Percentiles rank a stretch among this genome's conserved stretches.
phyloP scores from a whole-genome alignment of 2,797 vertebrate genomes.

The Yasuhikotakia modesta region DNA sequence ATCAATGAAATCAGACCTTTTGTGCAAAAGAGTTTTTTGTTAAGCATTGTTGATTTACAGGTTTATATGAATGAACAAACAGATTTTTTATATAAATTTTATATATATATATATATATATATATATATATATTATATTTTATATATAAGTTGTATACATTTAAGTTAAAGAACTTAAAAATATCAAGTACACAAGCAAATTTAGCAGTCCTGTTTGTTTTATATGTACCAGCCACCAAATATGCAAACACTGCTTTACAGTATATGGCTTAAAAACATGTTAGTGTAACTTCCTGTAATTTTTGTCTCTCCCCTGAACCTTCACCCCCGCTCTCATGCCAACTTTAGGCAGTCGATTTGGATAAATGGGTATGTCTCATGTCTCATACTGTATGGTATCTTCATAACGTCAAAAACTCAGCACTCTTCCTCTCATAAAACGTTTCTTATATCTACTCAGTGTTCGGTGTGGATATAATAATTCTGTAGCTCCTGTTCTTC shows the following conservation, averaged over 20 bases:
- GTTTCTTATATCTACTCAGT: conserved; percentile 61
- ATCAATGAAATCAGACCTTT: too few relatives aligned
- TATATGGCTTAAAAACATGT: conserved; percentile 21
- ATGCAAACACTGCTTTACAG: background rate
- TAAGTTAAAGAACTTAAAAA: too few relatives aligned
- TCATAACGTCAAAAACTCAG: conserved; percentile 48
- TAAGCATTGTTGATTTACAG: too few relatives aligned
- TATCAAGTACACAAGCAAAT: too few relatives aligned
- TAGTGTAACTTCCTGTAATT: conserved; percentile 48
- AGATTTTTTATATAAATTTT: too few relatives aligned
- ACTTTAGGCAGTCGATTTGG: conserved; percentile 80
- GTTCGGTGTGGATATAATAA: conserved; percentile 61
- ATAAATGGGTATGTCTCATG: conserved; percentile 82
- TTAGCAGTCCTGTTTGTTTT: background rate
- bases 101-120: too few relatives aligned
- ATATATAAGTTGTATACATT: too few relatives aligned
- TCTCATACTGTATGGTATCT: conserved; percentile 59
- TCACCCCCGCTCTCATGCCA: conserved; percentile 68
- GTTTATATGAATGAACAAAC: too few relatives aligned
- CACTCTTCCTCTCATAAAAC: conserved; percentile 55
- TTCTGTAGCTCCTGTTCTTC: conserved; percentile 53
- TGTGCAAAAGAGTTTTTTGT: too few relatives aligned
- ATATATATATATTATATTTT: too few relatives aligned
- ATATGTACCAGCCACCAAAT: background rate
- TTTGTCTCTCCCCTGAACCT: conserved; percentile 66